Conservation (phyloP, 2,888 invertebrate species). For the Volucella inflata region DNA sequence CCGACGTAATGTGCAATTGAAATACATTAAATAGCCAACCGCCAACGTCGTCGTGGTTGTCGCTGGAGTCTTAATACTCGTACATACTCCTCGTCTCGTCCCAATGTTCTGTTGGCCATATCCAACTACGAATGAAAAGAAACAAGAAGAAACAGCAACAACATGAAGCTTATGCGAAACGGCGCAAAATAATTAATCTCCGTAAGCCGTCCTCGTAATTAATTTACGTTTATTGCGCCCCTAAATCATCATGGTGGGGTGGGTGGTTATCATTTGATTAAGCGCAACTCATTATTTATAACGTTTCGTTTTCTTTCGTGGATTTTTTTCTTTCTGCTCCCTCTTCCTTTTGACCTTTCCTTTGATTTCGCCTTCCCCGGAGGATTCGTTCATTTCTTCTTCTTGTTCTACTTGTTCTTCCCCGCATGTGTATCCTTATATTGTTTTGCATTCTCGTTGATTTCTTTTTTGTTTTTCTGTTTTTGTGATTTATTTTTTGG, state of each 20-base stretch:
- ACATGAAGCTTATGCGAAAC: conserved; percentile 73
- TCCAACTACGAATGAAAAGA: conserved; percentile 36
- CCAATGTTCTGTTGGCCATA: conserved; percentile 27
- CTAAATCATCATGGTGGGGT: conserved; percentile 77
- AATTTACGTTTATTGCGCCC: conserved; percentile 78
- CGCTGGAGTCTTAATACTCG: conserved; percentile 48
- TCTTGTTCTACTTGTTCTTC: background rate
- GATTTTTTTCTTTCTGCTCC: conserved; percentile 20
- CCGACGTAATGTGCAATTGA: conserved; percentile 71
- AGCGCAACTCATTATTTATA: conserved; percentile 77
- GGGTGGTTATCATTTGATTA: conserved; percentile 78
- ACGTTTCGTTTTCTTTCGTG: conserved; percentile 71
- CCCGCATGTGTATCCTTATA: conserved; percentile 5
- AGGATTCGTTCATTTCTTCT: conserved; percentile 42
- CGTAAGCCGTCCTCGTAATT: conserved; percentile 77
- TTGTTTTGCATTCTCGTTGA: conserved; percentile 58
- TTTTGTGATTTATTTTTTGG: conserved; percentile 6
- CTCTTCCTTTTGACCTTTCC: background rate
- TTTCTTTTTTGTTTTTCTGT: conserved; percentile 17
- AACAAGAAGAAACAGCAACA: conserved; percentile 50
- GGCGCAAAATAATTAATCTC: conserved; percentile 78
- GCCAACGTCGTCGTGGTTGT: conserved; percentile 36
- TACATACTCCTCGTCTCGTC: conserved; percentile 10
- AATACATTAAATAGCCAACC: conserved; percentile 72
- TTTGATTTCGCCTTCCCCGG: conserved; percentile 55